These are phyloP conservation scores for Porites evermanni DNA, from an alignment of 92 coral and sea anemone species.

Conservation along the genomic window DNA sequence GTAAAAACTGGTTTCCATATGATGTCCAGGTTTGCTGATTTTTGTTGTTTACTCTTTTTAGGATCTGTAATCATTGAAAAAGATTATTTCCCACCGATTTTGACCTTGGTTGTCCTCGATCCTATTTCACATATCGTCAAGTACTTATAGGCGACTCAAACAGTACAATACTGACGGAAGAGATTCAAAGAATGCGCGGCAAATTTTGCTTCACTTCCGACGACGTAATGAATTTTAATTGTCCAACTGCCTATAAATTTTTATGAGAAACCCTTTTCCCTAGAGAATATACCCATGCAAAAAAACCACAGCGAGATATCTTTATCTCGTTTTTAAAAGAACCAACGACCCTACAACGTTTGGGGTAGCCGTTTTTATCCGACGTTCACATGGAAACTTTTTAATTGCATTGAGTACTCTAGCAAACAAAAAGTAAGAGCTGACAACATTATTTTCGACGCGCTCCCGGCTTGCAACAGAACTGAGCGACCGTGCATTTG, in stretches of 20 bases:
- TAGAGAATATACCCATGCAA: background rate
- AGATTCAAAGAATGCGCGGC: slow-evolving; percentile 18
- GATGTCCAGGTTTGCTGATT: too few relatives aligned
- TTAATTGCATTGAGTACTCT: background rate
- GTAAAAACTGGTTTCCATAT: too few relatives aligned
- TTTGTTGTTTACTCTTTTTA: background rate
- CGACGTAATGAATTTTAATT: slow-evolving; percentile 33
- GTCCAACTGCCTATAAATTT: background rate
- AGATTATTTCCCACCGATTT: background rate
- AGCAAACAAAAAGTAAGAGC: too few relatives aligned
- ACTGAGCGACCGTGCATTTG: background rate
- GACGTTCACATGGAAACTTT: too few relatives aligned
- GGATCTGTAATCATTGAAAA: background rate
- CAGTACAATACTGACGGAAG: background rate
- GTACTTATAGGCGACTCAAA: background rate
- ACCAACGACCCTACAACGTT: background rate
- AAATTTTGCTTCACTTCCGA: background rate
- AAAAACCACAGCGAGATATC: background rate
- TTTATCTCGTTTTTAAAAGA: background rate
- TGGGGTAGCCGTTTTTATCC: background rate
- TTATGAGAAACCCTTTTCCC: background rate
- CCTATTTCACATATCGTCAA: background rate
- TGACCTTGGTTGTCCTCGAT: background rate
- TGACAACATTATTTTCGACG: too few relatives aligned
- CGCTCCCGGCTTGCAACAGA: background rate